These are phyloP conservation scores for Eustalomyia histrio DNA, from an alignment of 2,888 invertebrate species.

Conservation along the genomic window DNA sequence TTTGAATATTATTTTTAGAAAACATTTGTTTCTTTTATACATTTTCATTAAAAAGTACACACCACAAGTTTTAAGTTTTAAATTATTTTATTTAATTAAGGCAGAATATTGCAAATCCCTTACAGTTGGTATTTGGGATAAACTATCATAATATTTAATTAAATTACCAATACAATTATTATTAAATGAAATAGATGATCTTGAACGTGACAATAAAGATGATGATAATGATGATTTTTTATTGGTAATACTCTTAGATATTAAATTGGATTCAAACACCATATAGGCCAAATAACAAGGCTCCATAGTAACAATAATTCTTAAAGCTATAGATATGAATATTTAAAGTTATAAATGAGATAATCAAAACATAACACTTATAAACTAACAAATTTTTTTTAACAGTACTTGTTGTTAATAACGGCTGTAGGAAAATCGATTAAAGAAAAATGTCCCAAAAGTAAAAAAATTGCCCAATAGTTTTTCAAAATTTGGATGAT, in stretches of 20 bases:
- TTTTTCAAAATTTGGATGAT: too few species aligned
- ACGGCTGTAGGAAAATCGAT: too few species aligned
- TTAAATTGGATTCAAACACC: slow-evolving; percentile 63
- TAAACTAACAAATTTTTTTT: too few species aligned
- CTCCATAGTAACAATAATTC: slow-evolving; percentile 70
- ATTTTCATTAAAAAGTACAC: not conserved
- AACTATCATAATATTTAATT: slow-evolving; percentile 70
- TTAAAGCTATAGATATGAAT: slow-evolving; percentile 58
- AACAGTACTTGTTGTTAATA: too few species aligned
- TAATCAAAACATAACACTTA: not conserved
- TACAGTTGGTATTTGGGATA: slow-evolving; percentile 69
- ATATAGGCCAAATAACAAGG: slow-evolving; percentile 72
- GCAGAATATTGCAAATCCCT: slow-evolving; percentile 66
- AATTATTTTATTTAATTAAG: slow-evolving; percentile 11
- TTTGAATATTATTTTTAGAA: slow-evolving; percentile 27
- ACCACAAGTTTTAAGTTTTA: not conserved
- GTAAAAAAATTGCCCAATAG: too few species aligned
- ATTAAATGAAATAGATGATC: not conserved
- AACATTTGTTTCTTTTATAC: slow-evolving; percentile 13
- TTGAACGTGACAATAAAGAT: not conserved
- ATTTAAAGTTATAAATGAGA: not conserved
- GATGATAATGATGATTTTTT: slow-evolving; percentile 8
- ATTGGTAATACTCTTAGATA: not conserved
- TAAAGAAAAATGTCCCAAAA: too few species aligned
- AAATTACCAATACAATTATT: slow-evolving; percentile 52